phyloP scores from a whole-genome alignment of 2,888 invertebrate genomes.

The Nemotelus pantherinus region DNA sequence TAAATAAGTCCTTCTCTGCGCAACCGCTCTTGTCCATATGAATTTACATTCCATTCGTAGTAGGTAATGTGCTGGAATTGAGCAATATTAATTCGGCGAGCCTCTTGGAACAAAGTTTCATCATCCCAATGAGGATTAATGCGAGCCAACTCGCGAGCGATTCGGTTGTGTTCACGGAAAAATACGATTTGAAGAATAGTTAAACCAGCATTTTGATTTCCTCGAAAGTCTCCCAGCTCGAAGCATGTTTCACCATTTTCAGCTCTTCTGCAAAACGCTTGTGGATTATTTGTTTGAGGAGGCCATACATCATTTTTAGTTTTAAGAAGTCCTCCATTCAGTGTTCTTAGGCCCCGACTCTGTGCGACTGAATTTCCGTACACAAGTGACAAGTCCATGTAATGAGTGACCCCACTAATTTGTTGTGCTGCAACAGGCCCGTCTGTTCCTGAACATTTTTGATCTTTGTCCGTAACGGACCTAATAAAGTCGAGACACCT shows the following conservation, averaged over 20 bases:
- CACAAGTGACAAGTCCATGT: slow-evolving; percentile 79
- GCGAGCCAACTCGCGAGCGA: slow-evolving; percentile 62
- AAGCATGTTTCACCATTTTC: slow-evolving; percentile 81
- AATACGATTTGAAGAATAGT: slow-evolving; percentile 66
- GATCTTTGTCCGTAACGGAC: slow-evolving; percentile 71
- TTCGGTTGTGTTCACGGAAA: slow-evolving; percentile 67
- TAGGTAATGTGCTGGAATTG: slow-evolving; percentile 67
- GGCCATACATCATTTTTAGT: slow-evolving; percentile 76
- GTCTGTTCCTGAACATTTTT: slow-evolving; percentile 68
- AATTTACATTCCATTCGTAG: slow-evolving; percentile 68
- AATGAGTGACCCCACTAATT: slow-evolving; percentile 64
- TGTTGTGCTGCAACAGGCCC: slow-evolving; percentile 71
- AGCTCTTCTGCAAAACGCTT: slow-evolving; percentile 57
- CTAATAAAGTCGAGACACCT: slow-evolving; percentile 74
- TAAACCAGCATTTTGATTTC: slow-evolving; percentile 66
- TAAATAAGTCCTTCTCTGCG: slow-evolving; percentile 62
- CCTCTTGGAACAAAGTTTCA: slow-evolving; percentile 66
- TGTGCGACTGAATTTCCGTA: slow-evolving; percentile 79
- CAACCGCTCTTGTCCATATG: slow-evolving; percentile 64
- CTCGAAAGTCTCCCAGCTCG: slow-evolving; percentile 70
- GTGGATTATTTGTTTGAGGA: slow-evolving; percentile 74
- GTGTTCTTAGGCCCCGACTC: slow-evolving; percentile 73
- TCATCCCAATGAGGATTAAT: slow-evolving; percentile 69
- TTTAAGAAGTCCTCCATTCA: slow-evolving; percentile 74
- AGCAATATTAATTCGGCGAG: slow-evolving; percentile 66